Conservation (phyloP, 2,113 vertebrate species). For the Etheostoma cragini region DNA sequence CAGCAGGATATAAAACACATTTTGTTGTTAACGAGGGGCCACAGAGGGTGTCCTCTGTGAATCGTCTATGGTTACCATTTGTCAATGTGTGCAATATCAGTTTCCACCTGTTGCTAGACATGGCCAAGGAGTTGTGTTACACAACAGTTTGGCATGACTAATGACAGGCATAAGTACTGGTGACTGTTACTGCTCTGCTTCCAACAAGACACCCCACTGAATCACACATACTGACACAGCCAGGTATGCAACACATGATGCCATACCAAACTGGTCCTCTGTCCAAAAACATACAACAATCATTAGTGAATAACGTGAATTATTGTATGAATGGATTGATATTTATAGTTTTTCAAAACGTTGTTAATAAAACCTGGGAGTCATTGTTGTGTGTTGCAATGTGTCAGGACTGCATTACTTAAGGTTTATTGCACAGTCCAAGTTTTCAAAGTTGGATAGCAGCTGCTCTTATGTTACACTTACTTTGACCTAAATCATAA, state of each 20-base stretch:
- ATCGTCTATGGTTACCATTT: slow-evolving; percentile 74
- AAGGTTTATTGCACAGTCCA: not conserved
- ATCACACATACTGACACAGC: slow-evolving; percentile 47
- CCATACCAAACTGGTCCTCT: slow-evolving; percentile 53
- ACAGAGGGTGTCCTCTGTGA: slow-evolving; percentile 38
- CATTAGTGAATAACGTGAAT: not conserved
- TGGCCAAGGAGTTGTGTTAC: slow-evolving; percentile 68
- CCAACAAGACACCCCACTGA: slow-evolving; percentile 38
- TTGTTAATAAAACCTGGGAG: not conserved
- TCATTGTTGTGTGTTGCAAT: slow-evolving; percentile 13
- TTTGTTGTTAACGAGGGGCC: not conserved
- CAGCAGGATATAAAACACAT: slow-evolving; percentile 5
- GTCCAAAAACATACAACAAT: not conserved
- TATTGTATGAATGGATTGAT: not conserved
- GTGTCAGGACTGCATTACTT: not conserved
- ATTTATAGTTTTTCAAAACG: not conserved
- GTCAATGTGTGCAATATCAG: slow-evolving; percentile 67
- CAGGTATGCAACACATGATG: slow-evolving; percentile 32
- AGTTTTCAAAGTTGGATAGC: not conserved
- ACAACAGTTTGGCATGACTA: slow-evolving; percentile 48
- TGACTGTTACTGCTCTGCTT: slow-evolving; percentile 26
- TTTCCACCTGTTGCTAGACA: slow-evolving; percentile 74
- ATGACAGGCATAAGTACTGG: slow-evolving; percentile 23
- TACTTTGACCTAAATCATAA: slow-evolving; percentile 18
- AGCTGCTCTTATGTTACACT: slow-evolving; percentile 40